Evolutionary conservation across 2,888 invertebrate genomes (phyloP).

Genomic region (Opisthograptis luteolata): DNA sequence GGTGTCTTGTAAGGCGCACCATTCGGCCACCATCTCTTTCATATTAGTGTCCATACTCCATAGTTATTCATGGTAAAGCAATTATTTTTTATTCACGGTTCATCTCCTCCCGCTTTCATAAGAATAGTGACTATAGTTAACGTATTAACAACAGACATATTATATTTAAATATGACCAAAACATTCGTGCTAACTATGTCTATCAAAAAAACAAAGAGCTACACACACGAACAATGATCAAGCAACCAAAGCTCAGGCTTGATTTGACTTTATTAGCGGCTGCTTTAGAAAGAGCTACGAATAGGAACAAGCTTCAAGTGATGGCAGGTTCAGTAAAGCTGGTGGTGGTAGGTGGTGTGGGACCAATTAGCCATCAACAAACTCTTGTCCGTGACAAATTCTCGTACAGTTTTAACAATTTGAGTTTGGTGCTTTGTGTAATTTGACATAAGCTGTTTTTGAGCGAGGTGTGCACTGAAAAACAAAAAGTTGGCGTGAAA

Average conservation of each 20-base stretch:
- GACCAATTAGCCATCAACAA: conserved; percentile 80
- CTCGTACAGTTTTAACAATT: conserved; percentile 83
- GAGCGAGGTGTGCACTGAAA: conserved; percentile 49
- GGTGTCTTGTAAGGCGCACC: too few species aligned
- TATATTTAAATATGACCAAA: conserved; percentile 73
- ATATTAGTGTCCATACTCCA: conserved; percentile 9
- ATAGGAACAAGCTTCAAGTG: background rate
- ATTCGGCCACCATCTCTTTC: background rate
- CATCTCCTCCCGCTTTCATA: conserved; percentile 62
- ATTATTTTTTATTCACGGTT: conserved; percentile 71
- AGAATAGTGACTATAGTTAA: conserved; percentile 72
- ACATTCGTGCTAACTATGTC: conserved; percentile 47
- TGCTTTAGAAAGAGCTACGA: background rate
- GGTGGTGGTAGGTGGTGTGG: conserved; percentile 58
- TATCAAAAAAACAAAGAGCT: conserved; percentile 16
- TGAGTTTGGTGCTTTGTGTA: conserved; percentile 69
- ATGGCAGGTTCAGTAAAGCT: conserved; percentile 39
- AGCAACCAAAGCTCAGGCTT: background rate
- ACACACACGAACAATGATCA: background rate
- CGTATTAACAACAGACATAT: conserved; percentile 69
- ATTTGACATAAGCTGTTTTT: conserved; percentile 64
- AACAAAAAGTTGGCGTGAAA: conserved; percentile 20
- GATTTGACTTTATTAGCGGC: background rate
- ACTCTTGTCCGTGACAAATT: conserved; percentile 76
- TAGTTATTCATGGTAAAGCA: conserved; percentile 32